Evolutionary conservation across 2,888 invertebrate genomes (phyloP).

Genomic region (Candidula unifasciata): DNA sequence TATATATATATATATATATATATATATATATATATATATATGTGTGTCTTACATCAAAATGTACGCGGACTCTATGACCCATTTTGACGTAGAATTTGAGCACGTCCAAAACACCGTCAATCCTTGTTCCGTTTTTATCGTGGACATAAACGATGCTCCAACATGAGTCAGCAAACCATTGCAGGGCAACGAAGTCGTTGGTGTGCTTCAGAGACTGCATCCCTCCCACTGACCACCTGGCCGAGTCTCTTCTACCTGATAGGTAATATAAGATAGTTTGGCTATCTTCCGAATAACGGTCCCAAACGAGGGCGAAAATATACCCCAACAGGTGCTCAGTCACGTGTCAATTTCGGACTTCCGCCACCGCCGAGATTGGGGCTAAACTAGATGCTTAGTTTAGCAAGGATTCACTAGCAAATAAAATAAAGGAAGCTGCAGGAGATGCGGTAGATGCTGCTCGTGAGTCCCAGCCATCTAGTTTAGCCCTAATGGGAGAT

Average conservation of each 20-base stretch:
- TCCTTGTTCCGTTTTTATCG: slow-evolving; percentile 44
- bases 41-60: slow-evolving; percentile 38
- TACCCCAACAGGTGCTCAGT: too few relatives aligned
- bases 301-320: too few relatives aligned
- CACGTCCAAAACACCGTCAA: slow-evolving; percentile 52
- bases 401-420: too few relatives aligned
- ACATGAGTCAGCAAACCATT: slow-evolving; percentile 55
- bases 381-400: background rate
- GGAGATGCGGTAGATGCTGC: too few relatives aligned
- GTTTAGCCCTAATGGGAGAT: too few relatives aligned
- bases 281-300: too few relatives aligned
- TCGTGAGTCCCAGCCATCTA: too few relatives aligned
- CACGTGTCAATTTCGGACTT: too few relatives aligned
- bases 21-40: background rate
- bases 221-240: slow-evolving; percentile 53
- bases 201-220: slow-evolving; percentile 51
- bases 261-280: background rate
- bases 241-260: slow-evolving; percentile 52
- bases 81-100: slow-evolving; percentile 61
- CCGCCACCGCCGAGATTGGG: too few relatives aligned
- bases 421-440: too few relatives aligned
- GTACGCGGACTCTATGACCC: slow-evolving; percentile 50
- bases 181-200: slow-evolving; percentile 54
- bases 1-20: too few relatives aligned
- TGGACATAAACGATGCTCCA: slow-evolving; percentile 56